Base-by-base conservation (phyloP, 2,797 vertebrate genomes). In the Poliocrania exsul region DNA sequence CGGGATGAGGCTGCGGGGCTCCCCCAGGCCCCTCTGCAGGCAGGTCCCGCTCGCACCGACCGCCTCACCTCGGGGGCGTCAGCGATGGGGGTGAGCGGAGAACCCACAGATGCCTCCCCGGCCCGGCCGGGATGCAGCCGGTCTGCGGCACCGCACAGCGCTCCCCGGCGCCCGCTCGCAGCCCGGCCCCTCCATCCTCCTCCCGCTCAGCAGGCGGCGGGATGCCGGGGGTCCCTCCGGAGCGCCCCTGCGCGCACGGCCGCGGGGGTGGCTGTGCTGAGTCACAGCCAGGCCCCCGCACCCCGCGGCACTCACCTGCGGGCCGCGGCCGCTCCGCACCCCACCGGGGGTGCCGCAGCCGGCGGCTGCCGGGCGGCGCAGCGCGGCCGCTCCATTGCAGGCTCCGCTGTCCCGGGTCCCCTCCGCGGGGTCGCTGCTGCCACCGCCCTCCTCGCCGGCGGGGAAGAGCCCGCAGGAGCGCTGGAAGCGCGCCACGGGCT, bases 401-500 rank as follows among this genome's bases (percentile, higher is more conserved):
- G 40, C 61, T 21, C 64, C 65, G 31, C 54, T 19, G 16, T 37
- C 46, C 46, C 37, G 44, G 16, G 9, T 13, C 61, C 5, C 70
- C 40, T 66, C 10, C 5, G 54, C 20, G 29, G 31, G 62, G n/a
- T 50, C 72, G 13, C 26, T 20, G 23, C 40, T 10, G n/a, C 54
- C 24, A 26, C 58, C 7, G 11, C 79, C 46, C 16, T 58, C 86
- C 8, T 95, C 94, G 10, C 11, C 54, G 21, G 88, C 92, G 77
- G 96, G 97, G 64, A 97, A 98, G 72, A 99, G 98, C 40, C 99
- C 99, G 89, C 99, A 99, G 93, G 83, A 84, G 71, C 98, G 98
- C 97, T 99, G 99, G 97, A 99, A 99, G 46, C 97, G 97, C 74
- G 98, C 99, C 84, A 99, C 99, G 8, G 98, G 98, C 90, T 98